Conservation (phyloP, 2,888 invertebrate genomes). For the Chironomus riparius region DNA sequence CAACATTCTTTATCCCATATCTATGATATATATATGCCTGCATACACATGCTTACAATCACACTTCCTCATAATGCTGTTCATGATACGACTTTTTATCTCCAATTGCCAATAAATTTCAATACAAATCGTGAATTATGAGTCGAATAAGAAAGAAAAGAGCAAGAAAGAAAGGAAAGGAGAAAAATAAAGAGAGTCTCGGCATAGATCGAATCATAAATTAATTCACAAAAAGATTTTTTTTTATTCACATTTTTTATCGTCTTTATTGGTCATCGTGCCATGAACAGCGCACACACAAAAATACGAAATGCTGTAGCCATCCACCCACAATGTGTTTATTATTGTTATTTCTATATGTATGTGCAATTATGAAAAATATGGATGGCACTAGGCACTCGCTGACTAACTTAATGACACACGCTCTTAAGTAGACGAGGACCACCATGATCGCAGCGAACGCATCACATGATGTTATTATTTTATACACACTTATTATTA, state of each 20-base stretch:
- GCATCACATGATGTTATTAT: background rate
- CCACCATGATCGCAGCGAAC: background rate
- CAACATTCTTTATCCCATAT: no score
- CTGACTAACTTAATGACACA: slow-evolving; percentile 11
- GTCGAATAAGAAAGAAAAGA: background rate
- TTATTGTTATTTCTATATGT: background rate
- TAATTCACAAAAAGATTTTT: slow-evolving; percentile 2
- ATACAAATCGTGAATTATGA: slow-evolving; percentile 15
- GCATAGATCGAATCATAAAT: slow-evolving; percentile 8
- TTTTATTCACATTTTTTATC: background rate
- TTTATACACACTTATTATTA: background rate
- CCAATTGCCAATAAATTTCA: slow-evolving; percentile 15
- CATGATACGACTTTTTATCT: background rate
- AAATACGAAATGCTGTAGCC: background rate
- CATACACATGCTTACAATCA: background rate
- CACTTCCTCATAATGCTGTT: background rate
- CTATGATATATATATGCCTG: background rate
- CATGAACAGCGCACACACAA: no score
- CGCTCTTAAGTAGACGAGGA: background rate
- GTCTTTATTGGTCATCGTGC: background rate
- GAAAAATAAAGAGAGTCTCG: background rate
- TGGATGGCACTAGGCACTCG: slow-evolving; percentile 8
- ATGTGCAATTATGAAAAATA: slow-evolving; percentile 19
- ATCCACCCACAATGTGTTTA: slow-evolving; percentile 1
- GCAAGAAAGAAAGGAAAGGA: background rate